Conservation (phyloP, 2,888 invertebrate species). For the Phengaris arion region DNA sequence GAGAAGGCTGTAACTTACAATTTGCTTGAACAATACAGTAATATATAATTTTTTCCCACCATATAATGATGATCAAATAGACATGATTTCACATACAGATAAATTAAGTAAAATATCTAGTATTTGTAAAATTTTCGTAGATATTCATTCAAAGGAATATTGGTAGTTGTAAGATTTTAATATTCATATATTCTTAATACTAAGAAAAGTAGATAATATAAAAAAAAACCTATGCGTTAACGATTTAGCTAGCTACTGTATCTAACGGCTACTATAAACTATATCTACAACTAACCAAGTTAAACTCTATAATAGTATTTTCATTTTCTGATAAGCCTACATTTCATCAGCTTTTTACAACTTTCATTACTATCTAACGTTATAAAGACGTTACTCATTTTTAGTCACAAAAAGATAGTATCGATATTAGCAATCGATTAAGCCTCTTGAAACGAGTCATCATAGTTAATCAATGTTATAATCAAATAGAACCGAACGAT, state of each 20-base stretch:
- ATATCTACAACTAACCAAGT: too few species aligned
- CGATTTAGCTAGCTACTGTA: too few species aligned
- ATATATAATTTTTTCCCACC: conserved; percentile 23
- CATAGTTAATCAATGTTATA: background rate
- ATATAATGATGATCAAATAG: conserved; percentile 22
- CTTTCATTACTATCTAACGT: conserved; percentile 1
- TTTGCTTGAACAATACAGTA: conserved; percentile 21
- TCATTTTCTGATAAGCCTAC: background rate
- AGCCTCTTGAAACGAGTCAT: background rate
- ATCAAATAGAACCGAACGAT: conserved; percentile 6
- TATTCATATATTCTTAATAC: too few species aligned
- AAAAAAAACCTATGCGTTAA: too few species aligned
- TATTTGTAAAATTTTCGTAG: conserved; percentile 15
- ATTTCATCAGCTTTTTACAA: background rate
- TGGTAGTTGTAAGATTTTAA: too few species aligned
- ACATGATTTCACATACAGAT: conserved; percentile 27
- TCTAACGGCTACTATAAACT: too few species aligned
- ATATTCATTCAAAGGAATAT: background rate
- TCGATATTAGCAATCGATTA: conserved; percentile 25
- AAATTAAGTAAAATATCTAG: conserved; percentile 24
- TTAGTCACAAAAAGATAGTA: conserved; percentile 3
- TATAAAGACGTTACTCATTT: conserved; percentile 16
- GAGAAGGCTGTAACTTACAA: conserved; percentile 22
- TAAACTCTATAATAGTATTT: background rate
- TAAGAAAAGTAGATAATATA: too few species aligned